Percentiles rank a stretch among this genome's conserved stretches.
These are phyloP conservation scores for Drosophila affinis DNA, from an alignment of 2,888 invertebrate genomes.

Conservation along the genomic window DNA sequence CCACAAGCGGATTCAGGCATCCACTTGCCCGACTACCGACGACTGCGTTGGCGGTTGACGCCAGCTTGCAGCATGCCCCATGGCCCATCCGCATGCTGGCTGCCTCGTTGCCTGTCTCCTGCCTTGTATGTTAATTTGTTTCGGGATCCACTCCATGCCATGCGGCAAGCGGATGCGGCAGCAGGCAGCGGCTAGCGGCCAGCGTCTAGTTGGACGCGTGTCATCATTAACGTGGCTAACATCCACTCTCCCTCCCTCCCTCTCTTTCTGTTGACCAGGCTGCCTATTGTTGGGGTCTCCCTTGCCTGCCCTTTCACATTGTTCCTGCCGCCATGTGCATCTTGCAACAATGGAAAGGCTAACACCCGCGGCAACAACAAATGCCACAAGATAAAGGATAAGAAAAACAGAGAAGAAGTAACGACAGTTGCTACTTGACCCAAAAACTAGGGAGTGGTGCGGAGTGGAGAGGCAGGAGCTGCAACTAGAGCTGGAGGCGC, in stretches of 20 bases:
- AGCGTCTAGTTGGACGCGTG: slow-evolving; percentile 73
- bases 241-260: neutral
- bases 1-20: slow-evolving; percentile 32
- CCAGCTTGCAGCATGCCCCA: slow-evolving; percentile 14
- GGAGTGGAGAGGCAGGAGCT: neutral
- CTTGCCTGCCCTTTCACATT: slow-evolving; percentile 42
- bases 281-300: slow-evolving; percentile 33
- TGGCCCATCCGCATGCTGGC: slow-evolving; percentile 17
- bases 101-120: slow-evolving; percentile 21
- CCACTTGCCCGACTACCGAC: slow-evolving; percentile 15
- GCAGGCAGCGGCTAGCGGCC: neutral
- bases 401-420: slow-evolving; percentile 20
- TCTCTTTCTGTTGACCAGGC: slow-evolving; percentile 4
- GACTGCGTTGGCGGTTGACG: slow-evolving; percentile 67
- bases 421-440: slow-evolving; percentile 64
- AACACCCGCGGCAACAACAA: slow-evolving; percentile 73
- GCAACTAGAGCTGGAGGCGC: neutral
- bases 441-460: slow-evolving; percentile 51
- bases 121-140: slow-evolving; percentile 80
- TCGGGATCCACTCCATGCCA: slow-evolving; percentile 50
- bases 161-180: neutral
- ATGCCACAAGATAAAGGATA: slow-evolving; percentile 39
- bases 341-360: slow-evolving; percentile 69
- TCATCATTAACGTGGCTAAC: slow-evolving; percentile 75
- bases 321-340: slow-evolving; percentile 54